Conservation (phyloP, 2,113 vertebrate genomes). For the Malurus elegans region DNA sequence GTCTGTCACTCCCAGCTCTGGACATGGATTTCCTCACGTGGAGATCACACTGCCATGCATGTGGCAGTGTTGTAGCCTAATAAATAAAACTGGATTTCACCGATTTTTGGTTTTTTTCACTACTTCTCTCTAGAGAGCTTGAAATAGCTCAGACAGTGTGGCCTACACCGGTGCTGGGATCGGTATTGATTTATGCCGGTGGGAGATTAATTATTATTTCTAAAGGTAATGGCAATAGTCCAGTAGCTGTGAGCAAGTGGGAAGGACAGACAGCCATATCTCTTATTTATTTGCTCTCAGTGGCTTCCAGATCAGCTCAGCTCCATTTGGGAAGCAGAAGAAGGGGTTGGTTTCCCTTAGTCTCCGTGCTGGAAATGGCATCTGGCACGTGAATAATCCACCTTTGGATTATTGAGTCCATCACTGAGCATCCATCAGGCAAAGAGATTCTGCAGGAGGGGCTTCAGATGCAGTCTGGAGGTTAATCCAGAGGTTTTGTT, state of each 20-base stretch:
- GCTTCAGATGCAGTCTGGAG: background rate
- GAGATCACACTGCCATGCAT: background rate
- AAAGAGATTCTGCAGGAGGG: background rate
- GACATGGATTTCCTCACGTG: background rate
- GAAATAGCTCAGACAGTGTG: background rate
- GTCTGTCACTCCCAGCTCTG: rapidly evolving
- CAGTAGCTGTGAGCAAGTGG: background rate
- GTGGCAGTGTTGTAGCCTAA: background rate
- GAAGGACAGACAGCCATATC: background rate
- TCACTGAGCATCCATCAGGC: background rate
- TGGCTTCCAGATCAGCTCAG: background rate
- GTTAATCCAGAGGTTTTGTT: background rate
- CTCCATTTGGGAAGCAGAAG: background rate
- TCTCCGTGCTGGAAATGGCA: background rate
- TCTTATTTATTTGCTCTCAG: background rate
- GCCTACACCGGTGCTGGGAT: rapidly evolving
- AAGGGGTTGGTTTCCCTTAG: background rate
- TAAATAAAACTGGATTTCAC: background rate
- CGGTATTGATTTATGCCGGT: background rate
- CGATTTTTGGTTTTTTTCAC: background rate
- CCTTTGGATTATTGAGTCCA: background rate
- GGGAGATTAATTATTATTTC: background rate
- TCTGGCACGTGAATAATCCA: background rate
- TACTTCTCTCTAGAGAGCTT: background rate
- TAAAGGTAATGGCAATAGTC: background rate